Evolutionary conservation across 2,113 vertebrate species (phyloP), one percentile per base, ranked within the genome.

Genomic region (Artemisiospiza belli): DNA sequence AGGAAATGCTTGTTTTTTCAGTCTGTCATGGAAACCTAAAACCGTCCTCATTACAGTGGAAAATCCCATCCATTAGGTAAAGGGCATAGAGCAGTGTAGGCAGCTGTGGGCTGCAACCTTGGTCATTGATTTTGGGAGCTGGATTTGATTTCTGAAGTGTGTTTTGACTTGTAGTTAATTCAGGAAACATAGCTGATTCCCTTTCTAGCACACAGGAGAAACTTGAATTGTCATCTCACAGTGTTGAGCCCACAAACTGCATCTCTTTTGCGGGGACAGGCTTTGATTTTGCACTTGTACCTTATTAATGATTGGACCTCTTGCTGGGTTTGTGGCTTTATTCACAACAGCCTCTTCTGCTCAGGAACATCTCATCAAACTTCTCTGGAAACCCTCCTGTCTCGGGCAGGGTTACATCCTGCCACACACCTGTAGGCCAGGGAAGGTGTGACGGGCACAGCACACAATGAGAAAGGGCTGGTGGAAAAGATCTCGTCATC

Each of bases 61-160:
- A 93, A 83, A 84, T 81, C 64, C 89, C 51, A 39, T 17, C 33
- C 0, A 0, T 37, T 24, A 10, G 13, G 27, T 19, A 24, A 44
- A 69, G 33, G 35, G 5, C 0, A 0, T 1, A 31, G 28, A 69
- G 35, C 10, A 6, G 20, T 12, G 33, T 23, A 23, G 17, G n/a
- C 18, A 80, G 33, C 55, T 59, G 43, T 27, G 68, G 63, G 72
- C 46, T 73, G 31, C 59, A 49, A 4, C 37, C 3, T 67, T 64
- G 39, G 17, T 22, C 78, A 39, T n/a, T 6, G 1, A 7, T 39
- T 54, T 35, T 17, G 17, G 64, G 46, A 92, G 33, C 51, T 70
- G 46, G 22, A 14, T 59, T 75, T 88, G 22, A n/a, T 61, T 74
- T 39, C n/a, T 83, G 64, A 63, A 27, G 15, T 74, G 7, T 27